Evolutionary conservation across 2,113 vertebrate species (phyloP).

Genomic region (Saimiri boliviensis): DNA sequence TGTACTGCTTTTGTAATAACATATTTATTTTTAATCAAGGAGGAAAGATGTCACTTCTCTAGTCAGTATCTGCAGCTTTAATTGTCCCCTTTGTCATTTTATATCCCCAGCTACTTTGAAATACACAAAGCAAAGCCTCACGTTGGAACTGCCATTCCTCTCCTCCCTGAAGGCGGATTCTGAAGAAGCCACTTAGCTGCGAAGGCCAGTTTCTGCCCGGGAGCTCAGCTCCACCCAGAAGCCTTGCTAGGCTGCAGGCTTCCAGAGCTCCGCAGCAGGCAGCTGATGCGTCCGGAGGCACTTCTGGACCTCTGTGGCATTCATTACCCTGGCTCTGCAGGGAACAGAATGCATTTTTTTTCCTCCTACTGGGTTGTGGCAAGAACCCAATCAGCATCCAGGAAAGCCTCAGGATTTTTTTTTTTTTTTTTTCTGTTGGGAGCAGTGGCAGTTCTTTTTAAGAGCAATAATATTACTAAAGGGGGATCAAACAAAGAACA

Average conservation of each 20-base stretch:
- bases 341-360: conserved; percentile 7
- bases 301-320: conserved; percentile 35
- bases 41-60: background rate
- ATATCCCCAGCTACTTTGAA: conserved; percentile 36
- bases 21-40: background rate
- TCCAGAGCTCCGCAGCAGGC: background rate
- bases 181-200: conserved; percentile 36
- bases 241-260: background rate
- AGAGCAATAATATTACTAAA: background rate
- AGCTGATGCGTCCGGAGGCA: background rate
- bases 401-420: background rate
- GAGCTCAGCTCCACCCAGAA: background rate
- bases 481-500: background rate
- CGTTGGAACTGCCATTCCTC: background rate
- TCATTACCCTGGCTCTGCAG: conserved; percentile 64
- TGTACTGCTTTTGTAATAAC: background rate
- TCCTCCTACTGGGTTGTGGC: background rate
- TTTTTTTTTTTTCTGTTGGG: background rate
- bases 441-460: background rate
- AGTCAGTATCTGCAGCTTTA: background rate
- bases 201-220: conserved; percentile 10
- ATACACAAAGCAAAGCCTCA: conserved; percentile 42
- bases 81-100: conserved; percentile 2
- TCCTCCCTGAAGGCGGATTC: background rate
- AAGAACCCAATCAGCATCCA: conserved; percentile 2